Percentiles rank a stretch among this genome's conserved stretches.
Evolutionary conservation across 2,113 vertebrate species (phyloP).

Genomic region (Podarcis raffonei): DNA sequence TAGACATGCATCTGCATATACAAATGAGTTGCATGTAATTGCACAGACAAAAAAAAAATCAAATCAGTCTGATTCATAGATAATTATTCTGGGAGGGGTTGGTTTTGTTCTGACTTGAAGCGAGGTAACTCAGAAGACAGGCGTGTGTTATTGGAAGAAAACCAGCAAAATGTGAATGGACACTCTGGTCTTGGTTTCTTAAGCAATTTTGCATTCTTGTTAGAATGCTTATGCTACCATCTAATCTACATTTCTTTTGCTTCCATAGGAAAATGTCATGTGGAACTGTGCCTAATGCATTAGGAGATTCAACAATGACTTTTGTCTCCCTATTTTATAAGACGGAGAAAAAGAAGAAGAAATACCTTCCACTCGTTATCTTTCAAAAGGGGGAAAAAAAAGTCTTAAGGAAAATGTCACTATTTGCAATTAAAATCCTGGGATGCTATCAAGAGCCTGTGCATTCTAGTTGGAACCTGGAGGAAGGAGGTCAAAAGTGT

Average conservation of each 20-base stretch:
- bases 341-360: neutral
- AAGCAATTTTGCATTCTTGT: constrained; percentile 20
- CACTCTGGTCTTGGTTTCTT: neutral
- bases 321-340: constrained; percentile 31
- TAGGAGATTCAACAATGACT: constrained; percentile 40
- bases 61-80: constrained; percentile 33
- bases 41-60: constrained; percentile 32
- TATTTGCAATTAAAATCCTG: constrained; percentile 5
- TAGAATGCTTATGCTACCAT: constrained; percentile 3
- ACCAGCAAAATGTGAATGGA: constrained; percentile 14
- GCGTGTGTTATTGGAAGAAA: neutral
- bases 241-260: constrained; percentile 33
- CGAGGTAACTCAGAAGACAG: neutral
- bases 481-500: neutral
- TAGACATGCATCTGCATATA: constrained; percentile 46
- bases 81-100: constrained; percentile 18
- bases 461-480: neutral
- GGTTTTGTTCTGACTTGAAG: accelerated
- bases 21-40: constrained; percentile 48
- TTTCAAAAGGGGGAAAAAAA: constrained; percentile 31
- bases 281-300: constrained; percentile 28
- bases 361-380: neutral
- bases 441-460: neutral
- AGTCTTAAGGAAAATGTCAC: constrained; percentile 46
- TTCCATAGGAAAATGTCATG: constrained; percentile 12